Evolutionary conservation across 2,113 vertebrate species (phyloP).

Genomic region (Enhydra lutris): DNA sequence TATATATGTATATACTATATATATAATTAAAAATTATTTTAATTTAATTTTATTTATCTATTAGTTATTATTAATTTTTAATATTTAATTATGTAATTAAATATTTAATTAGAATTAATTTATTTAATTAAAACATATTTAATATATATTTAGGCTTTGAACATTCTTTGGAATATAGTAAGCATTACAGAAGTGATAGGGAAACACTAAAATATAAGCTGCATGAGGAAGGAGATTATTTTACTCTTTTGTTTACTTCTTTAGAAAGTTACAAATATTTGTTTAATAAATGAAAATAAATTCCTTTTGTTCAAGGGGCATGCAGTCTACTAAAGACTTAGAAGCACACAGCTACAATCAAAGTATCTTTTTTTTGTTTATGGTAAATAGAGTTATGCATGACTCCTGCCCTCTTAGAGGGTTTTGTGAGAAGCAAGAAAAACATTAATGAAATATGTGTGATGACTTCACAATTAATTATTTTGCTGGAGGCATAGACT

Average conservation of each 20-base stretch:
- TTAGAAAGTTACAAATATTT: neutral
- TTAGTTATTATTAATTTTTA: too few relatives aligned
- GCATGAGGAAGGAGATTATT: neutral
- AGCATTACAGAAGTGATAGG: neutral
- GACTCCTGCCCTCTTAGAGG: neutral
- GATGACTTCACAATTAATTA: constrained; percentile 22
- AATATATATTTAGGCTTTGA: neutral
- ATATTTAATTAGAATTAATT: too few relatives aligned
- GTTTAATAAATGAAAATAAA: neutral
- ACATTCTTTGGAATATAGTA: neutral
- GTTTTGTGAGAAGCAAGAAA: neutral
- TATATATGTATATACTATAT: too few relatives aligned
- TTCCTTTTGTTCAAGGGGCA: neutral
- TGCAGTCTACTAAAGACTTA: neutral
- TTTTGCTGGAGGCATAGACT: neutral
- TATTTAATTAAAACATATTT: too few relatives aligned
- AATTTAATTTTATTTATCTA: too few relatives aligned
- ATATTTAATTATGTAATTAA: too few relatives aligned
- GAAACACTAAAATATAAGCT: neutral
- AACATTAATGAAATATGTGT: neutral
- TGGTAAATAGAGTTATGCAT: neutral
- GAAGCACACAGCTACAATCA: neutral
- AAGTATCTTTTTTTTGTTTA: neutral
- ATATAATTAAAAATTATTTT: too few relatives aligned
- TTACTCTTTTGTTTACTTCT: neutral